A percentile compares a stretch with the other conserved stretches of the same genome.
phyloP scores from a whole-genome alignment of 2,888 invertebrate species.

The Neoscelio sp. region DNA sequence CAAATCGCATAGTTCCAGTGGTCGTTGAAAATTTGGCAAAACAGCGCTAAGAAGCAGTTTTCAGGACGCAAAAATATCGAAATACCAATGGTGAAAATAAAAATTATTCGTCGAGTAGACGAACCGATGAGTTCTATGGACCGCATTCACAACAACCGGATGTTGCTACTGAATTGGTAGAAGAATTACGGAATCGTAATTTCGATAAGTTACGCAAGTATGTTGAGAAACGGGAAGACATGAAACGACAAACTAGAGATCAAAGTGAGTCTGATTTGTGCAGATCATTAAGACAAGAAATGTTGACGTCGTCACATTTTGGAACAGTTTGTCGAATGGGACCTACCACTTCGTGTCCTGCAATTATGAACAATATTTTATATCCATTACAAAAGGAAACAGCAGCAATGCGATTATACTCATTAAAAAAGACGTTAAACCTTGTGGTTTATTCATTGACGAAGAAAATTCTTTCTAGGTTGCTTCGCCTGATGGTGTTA shows the following conservation, averaged over 20 bases:
- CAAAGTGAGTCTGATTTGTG: conserved; percentile 54
- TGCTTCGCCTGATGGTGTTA: conserved; percentile 62
- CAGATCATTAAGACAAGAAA: conserved; percentile 29
- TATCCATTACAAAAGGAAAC: conserved; percentile 30
- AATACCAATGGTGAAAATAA: background rate
- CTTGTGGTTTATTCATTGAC: conserved; percentile 60
- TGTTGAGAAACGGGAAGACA: background rate
- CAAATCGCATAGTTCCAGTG: background rate
- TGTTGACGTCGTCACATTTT: conserved; percentile 60
- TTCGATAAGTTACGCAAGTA: conserved; percentile 4
- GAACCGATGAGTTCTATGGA: background rate
- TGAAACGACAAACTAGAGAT: conserved; percentile 33
- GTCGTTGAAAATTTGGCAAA: conserved; percentile 2
- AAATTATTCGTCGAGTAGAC: background rate
- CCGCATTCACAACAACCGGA: conserved; percentile 16
- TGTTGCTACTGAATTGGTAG: background rate
- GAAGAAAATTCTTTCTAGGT: conserved; percentile 29
- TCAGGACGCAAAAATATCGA: background rate
- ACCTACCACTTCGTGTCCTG: conserved; percentile 36
- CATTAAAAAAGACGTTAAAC: conserved; percentile 9
- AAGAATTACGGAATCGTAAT: conserved; percentile 6
- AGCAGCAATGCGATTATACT: conserved; percentile 13
- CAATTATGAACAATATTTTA: conserved; percentile 49
- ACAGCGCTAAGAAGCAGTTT: background rate
- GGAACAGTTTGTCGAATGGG: conserved; percentile 49